Base-by-base conservation (phyloP, 2,113 vertebrate genomes). In the Corythoichthys haematopterus region DNA sequence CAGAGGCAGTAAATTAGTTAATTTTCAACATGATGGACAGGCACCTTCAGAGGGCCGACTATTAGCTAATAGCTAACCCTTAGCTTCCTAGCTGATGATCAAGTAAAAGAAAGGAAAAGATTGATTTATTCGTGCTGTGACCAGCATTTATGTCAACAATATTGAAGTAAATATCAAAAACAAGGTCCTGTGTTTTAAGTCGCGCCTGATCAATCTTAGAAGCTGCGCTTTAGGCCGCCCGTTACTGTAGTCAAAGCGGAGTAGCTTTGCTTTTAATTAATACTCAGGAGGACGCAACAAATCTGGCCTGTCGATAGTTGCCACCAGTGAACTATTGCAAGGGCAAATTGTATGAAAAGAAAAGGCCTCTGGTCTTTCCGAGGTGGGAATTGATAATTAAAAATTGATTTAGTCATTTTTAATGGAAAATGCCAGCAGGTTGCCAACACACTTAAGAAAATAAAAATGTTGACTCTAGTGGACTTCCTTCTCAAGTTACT, bases 251-350 rank as follows among this genome's bases (percentile, higher is more conserved):
- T 62, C 55, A 72, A 43, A 58, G 50, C 0, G 16, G 28, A 64
- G 40, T 6, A 50, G 40, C 28, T 28, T 28, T 66, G 47, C 63
- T 50, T 20, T 69, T 71, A 51, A 72, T 69, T 60, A 47, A 43
- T 46, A 66, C 68, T 64, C 65, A 1, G 57, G 75, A 69, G 62
- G 66, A 69, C n/a, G 47, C 64, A 40, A 16, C 40, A 64, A 48
- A 61, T 43, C 55, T 16, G 11, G 40, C 47, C 33, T 59, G 33
- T 80, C 46, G 4, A 55, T 62, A 36, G 50, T 14, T 69, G 13
- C 45, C 64, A 68, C n/a, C 8, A 15, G 11, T 66, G 36, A 73
- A 47, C 13, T 28, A 46, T 51, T 20, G 15, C 28, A 11, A 50
- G 47, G 36, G 46, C 46, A 47, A 65, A 45, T 45, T 20, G 37